Evolutionary conservation across 1,140 invertebrate species (phyloP), one percentile per base, ranked within the genome.

Genomic region (Zaprionus gabonicus): DNA sequence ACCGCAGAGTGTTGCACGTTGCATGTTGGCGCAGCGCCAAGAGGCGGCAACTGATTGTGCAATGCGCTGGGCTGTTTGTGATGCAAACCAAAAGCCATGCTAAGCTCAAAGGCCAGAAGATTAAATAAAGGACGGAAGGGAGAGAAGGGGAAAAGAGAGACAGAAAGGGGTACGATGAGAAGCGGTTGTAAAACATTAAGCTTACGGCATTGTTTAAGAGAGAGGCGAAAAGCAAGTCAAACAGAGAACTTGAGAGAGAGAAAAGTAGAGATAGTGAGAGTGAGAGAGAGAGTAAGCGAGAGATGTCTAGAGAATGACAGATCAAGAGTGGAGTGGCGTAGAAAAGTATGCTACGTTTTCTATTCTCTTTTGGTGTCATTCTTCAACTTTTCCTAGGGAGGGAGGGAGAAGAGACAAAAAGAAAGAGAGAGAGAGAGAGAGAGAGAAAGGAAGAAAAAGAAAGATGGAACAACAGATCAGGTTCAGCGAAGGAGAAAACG

Each of bases 11-110:
- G 46, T 51, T 51, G 46, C 46, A 51, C 46, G 23, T 51, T 25
- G 46, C 46, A 17, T 17, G 6, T 17, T 46, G 41, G 41, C 41
- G n/a, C n/a, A 17, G n/a, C 6, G 41, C 41, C 41, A 46, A 46
- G n/a, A n/a, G 41, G 41, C 41, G 41, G n/a, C 41, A 7, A 7
- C n/a, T 46, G 36, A 13, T 38, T 12, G 12, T 38, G 36, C 13
- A 38, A 15, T 15, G 13, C 12, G 36, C 36, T 15, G 13, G 3
- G 13, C 13, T 38, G 36, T 38, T 38, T 38, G 36, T 38, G 41
- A 17, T 46, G 41, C 41, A 46, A 46, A 46, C 41, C 41, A 46
- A 46, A 46, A 17, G 41, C 41, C 41, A 46, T 46, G 41, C n/a
- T 46, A 46, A 46, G n/a, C 41, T 17, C n/a, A n/a, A 53, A 23